Percentiles rank a stretch among this genome's conserved stretches.
These are phyloP conservation scores for Mythimna pallens DNA, from an alignment of 2,888 invertebrate species.

Conservation along the genomic window DNA sequence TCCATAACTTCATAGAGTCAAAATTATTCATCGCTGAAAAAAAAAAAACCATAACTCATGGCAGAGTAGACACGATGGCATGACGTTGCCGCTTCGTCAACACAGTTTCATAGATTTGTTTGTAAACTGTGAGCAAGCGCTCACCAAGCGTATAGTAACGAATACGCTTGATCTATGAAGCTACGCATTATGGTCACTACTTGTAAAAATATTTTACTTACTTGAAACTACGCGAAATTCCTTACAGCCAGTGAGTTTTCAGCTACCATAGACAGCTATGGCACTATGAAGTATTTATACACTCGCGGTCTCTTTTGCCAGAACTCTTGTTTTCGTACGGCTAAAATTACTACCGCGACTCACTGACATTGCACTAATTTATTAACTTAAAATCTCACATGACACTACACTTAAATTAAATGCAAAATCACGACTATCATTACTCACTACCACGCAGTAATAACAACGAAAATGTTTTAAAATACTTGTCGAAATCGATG, in stretches of 20 bases:
- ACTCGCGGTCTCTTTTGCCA: constrained; percentile 36
- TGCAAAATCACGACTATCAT: constrained; percentile 44
- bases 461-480: constrained; percentile 12
- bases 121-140: no score
- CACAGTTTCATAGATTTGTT: no score
- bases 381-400: constrained; percentile 30
- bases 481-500: constrained; percentile 36
- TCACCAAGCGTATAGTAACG: no score
- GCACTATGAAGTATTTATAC: constrained; percentile 7
- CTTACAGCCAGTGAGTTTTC: constrained; percentile 9
- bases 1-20: no score
- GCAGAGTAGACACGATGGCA: no score
- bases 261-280: constrained; percentile 9
- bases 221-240: constrained; percentile 14
- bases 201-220: constrained; percentile 19
- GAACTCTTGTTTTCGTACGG: constrained; percentile 38
- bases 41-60: no score
- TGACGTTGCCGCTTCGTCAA: no score
- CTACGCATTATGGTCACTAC: neutral
- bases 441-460: constrained; percentile 28
- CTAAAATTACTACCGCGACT: constrained; percentile 42
- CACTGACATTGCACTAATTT: constrained; percentile 36
- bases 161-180: no score
- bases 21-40: no score
- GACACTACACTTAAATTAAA: constrained; percentile 35